phyloP scores from a whole-genome alignment of 23 tunicate species.

The Styela plicata region DNA sequence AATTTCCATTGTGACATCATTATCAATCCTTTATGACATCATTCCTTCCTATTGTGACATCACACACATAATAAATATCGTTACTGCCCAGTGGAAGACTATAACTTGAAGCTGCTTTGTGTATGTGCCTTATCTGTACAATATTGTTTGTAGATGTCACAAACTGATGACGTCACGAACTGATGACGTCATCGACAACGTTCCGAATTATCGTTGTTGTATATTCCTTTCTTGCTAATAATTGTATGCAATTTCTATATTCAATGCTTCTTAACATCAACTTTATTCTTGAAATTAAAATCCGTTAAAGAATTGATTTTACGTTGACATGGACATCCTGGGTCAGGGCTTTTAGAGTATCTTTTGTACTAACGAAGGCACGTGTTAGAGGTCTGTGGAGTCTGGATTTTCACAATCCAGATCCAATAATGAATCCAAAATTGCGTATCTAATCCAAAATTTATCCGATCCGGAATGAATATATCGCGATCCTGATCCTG shows the following conservation, averaged over 20 bases:
- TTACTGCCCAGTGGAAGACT: background rate
- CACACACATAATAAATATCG: background rate
- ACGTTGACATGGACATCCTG: too few relatives aligned
- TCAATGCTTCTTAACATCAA: background rate
- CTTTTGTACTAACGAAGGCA: too few relatives aligned
- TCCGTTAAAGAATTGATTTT: background rate
- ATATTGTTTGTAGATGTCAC: background rate
- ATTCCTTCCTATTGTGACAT: too few relatives aligned
- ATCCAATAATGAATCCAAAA: too few relatives aligned
- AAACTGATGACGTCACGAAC: too few relatives aligned
- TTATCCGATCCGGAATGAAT: too few relatives aligned
- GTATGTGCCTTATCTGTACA: background rate
- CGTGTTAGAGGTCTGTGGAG: too few relatives aligned
- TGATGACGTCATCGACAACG: background rate
- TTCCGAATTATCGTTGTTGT: background rate
- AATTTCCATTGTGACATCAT: background rate
- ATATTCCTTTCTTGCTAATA: too few relatives aligned
- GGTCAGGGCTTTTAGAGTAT: too few relatives aligned
- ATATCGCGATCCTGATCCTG: too few relatives aligned
- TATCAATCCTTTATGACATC: background rate
- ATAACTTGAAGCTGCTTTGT: background rate
- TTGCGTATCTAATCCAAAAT: too few relatives aligned
- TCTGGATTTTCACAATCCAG: too few relatives aligned
- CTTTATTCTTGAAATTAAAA: background rate
- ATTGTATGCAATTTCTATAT: background rate